phyloP scores from a whole-genome alignment of 1,140 invertebrate species.

The Coenobita brevimanus region DNA sequence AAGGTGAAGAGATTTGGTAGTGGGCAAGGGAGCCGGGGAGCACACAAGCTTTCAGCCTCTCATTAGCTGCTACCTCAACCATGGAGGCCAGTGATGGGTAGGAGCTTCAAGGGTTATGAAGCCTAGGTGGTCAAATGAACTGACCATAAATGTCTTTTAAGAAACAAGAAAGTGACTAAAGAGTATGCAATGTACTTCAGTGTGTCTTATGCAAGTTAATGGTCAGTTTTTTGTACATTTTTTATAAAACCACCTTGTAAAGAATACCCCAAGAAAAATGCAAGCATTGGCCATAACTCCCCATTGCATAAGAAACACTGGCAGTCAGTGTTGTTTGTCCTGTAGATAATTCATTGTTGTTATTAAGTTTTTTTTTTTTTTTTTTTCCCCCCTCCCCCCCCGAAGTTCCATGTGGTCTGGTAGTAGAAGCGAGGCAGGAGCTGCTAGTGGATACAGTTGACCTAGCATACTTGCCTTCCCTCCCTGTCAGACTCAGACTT shows the following conservation, averaged over 20 bases:
- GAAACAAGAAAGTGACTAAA: constrained; percentile 34
- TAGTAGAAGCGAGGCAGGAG: not conserved
- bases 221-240: constrained; percentile 50
- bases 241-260: constrained; percentile 41
- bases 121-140: not conserved
- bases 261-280: not conserved
- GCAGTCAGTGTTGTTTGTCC: constrained; percentile 43
- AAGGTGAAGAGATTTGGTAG: constrained; percentile 35
- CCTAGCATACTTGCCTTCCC: no score
- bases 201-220: constrained; percentile 51
- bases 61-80: not conserved
- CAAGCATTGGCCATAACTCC: not conserved
- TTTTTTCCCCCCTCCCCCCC: constrained; percentile 11
- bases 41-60: constrained; percentile 3
- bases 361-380: constrained; percentile 28
- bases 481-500: not conserved
- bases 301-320: constrained; percentile 44
- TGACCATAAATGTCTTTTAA: constrained; percentile 16
- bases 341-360: constrained; percentile 54
- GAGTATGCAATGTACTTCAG: constrained; percentile 54
- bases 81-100: no score
- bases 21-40: constrained; percentile 8
- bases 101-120: no score
- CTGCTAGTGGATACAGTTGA: not conserved
- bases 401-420: not conserved